These are phyloP conservation scores for Pollachius pollachius DNA, from an alignment of 2,113 vertebrate genomes.

Conservation along the genomic window DNA sequence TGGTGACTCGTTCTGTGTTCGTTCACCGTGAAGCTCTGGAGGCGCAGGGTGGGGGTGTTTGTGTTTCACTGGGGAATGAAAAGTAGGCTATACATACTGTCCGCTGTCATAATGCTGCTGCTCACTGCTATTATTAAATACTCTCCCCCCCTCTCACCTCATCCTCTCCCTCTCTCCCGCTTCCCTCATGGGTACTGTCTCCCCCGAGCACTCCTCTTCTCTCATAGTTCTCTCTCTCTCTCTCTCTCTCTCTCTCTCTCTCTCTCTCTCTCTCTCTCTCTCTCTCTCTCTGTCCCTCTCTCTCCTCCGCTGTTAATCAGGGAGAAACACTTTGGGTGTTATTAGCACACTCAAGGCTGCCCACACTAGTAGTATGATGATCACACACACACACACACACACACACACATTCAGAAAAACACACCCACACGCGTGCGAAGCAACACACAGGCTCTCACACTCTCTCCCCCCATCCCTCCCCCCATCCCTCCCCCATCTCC, in stretches of 20 bases:
- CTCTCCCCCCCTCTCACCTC: background rate
- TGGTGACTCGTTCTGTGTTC: no score
- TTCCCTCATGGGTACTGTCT: background rate
- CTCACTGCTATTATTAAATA: no score
- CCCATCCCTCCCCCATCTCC: background rate
- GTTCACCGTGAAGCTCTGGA: no score
- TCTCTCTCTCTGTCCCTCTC: background rate
- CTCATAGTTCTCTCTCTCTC: background rate
- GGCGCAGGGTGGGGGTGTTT: no score
- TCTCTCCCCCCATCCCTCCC: background rate
- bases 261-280: background rate
- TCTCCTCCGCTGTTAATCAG: slow-evolving; percentile 27
- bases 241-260: background rate
- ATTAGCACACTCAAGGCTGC: no score
- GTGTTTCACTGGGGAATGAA: no score
- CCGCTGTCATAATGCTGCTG: no score
- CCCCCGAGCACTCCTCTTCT: background rate
- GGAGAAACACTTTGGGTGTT: slow-evolving; percentile 1
- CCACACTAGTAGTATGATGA: no score
- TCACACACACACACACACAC: no score
- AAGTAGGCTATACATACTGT: no score
- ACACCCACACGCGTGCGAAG: background rate
- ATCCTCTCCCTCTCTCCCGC: background rate
- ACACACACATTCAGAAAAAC: background rate
- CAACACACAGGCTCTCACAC: background rate